phyloP scores from a whole-genome alignment of 2,797 vertebrate genomes.

The Myripristis murdjan region DNA sequence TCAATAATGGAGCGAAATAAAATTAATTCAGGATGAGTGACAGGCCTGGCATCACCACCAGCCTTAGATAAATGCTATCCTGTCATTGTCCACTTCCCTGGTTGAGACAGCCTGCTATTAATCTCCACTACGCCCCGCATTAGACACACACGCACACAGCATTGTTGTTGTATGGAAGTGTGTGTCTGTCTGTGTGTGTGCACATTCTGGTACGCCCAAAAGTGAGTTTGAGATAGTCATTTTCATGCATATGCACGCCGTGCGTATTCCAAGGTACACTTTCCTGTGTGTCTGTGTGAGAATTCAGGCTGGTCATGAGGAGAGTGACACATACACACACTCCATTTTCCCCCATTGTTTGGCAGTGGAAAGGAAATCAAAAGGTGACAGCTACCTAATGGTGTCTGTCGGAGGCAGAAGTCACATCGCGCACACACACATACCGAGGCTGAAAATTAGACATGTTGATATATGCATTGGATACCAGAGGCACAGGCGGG shows the following conservation, averaged over 20 bases:
- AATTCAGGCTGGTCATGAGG: background rate
- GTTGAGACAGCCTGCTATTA: constrained; percentile 20
- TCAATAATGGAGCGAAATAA: constrained; percentile 13
- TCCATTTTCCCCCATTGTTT: constrained; percentile 2
- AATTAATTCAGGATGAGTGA: constrained; percentile 20
- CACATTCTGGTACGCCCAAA: background rate
- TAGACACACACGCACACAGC: constrained; percentile 6
- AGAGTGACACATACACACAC: constrained; percentile 3
- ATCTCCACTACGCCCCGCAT: constrained; percentile 29
- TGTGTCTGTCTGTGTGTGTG: background rate
- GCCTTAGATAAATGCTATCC: constrained; percentile 23
- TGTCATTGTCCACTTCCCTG: constrained; percentile 9
- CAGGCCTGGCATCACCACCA: background rate
- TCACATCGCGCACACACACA: constrained; percentile 14
- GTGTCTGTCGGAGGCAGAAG: background rate
- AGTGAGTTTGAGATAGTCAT: background rate
- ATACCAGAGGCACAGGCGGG: background rate
- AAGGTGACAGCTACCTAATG: constrained; percentile 38
- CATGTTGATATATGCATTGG: constrained; percentile 11
- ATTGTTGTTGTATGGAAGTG: background rate
- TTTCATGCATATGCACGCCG: background rate
- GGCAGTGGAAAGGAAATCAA: constrained; percentile 41
- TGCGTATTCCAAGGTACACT: background rate
- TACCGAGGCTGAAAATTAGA: constrained; percentile 28
- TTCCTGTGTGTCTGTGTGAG: background rate